These are phyloP conservation scores for Penaeus monodon DNA, from an alignment of 2,888 invertebrate species.

Conservation along the genomic window DNA sequence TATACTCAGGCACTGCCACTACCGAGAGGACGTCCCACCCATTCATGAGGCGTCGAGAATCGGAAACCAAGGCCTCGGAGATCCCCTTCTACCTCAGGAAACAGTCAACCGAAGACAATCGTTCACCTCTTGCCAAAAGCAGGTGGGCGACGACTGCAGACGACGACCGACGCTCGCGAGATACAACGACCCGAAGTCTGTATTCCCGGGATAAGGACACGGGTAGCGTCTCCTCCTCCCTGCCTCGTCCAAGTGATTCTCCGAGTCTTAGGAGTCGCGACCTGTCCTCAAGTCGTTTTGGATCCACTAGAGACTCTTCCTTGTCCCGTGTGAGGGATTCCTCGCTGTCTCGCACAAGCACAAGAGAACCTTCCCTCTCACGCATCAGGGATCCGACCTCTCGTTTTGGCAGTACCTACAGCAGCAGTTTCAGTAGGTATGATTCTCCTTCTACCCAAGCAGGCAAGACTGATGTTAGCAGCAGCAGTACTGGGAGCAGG, in stretches of 20 bases:
- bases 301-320: slow-evolving; percentile 30
- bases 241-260: slow-evolving; percentile 1
- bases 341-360: slow-evolving; percentile 22
- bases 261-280: not conserved
- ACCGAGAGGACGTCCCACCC: slow-evolving; percentile 17
- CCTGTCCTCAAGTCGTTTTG: slow-evolving; percentile 24
- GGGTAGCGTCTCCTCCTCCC: slow-evolving; percentile 15
- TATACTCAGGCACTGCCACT: not conserved
- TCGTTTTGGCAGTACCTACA: not conserved
- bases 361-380: slow-evolving; percentile 30
- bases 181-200: slow-evolving; percentile 16
- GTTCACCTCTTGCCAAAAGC: not conserved
- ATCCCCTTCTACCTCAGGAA: slow-evolving; percentile 36
- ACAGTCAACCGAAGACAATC: not conserved
- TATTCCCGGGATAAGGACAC: slow-evolving; percentile 9
- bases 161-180: not conserved
- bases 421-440: slow-evolving; percentile 6
- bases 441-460: not conserved
- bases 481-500: not conserved
- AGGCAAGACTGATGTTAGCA: not conserved
- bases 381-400: slow-evolving; percentile 13
- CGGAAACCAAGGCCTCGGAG: slow-evolving; percentile 29
- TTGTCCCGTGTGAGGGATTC: slow-evolving; percentile 28
- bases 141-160: slow-evolving; percentile 11
- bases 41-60: slow-evolving; percentile 40